Conservation (phyloP, 2,888 invertebrate species). For the Argynnis bischoffii region DNA sequence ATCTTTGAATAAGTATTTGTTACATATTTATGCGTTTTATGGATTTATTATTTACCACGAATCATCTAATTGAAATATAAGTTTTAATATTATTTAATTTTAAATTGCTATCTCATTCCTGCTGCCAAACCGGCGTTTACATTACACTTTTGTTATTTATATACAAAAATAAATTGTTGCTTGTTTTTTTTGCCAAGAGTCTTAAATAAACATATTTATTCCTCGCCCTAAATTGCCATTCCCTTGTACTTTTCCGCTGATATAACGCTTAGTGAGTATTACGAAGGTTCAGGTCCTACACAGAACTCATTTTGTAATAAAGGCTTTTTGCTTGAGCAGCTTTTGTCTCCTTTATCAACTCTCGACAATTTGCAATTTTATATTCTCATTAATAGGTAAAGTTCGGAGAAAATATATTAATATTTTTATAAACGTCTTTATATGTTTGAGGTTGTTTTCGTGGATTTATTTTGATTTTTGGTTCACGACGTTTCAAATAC, state of each 20-base stretch:
- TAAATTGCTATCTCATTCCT: no score
- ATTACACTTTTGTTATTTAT: neutral
- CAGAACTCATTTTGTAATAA: slow-evolving; percentile 30
- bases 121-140: no score
- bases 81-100: no score
- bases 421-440: no score
- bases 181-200: slow-evolving; percentile 1
- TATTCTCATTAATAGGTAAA: neutral
- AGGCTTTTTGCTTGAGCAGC: slow-evolving; percentile 10
- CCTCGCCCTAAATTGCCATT: slow-evolving; percentile 44
- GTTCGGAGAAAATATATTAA: neutral
- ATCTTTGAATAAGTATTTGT: no score
- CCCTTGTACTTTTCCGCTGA: slow-evolving; percentile 43
- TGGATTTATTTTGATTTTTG: no score
- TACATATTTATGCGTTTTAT: no score
- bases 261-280: slow-evolving; percentile 29
- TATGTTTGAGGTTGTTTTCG: no score
- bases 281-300: slow-evolving; percentile 25
- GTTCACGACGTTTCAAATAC: no score
- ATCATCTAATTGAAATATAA: no score
- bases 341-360: neutral
- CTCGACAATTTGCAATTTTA: neutral
- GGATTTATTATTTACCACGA: no score
- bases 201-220: slow-evolving; percentile 34
- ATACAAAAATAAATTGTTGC: neutral